phyloP scores from a whole-genome alignment of 2,113 vertebrate species.

The Neodon shergylaensis region DNA sequence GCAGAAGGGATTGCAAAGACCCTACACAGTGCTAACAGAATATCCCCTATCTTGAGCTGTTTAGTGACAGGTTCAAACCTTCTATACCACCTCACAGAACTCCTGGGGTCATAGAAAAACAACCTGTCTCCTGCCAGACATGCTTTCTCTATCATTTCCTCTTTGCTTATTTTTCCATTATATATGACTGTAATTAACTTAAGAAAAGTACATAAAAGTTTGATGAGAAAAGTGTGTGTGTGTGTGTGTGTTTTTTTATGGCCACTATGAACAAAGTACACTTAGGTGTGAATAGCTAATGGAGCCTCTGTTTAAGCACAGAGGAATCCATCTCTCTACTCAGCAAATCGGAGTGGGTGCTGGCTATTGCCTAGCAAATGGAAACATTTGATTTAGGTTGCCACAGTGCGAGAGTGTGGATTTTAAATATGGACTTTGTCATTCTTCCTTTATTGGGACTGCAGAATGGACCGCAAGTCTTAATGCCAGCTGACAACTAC shows the following conservation, averaged over 20 bases:
- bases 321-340: background rate
- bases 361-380: background rate
- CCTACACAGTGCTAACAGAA: background rate
- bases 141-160: background rate
- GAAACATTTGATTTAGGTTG: background rate
- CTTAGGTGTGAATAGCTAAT: background rate
- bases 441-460: conserved; percentile 66
- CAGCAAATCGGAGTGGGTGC: background rate
- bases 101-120: background rate
- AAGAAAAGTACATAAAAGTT: conserved; percentile 34
- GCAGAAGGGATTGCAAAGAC: background rate
- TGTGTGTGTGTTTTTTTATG: background rate
- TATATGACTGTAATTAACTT: background rate
- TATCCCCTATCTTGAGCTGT: background rate
- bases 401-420: background rate
- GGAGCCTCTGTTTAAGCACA: background rate
- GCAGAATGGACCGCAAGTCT: conserved; percentile 49
- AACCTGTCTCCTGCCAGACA: background rate
- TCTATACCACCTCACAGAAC: background rate
- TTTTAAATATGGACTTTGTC: conserved; percentile 35
- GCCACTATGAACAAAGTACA: background rate
- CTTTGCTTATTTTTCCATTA: conserved; percentile 36
- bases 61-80: background rate
- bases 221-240: background rate
- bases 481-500: conserved; percentile 64